Evolutionary conservation across 2,888 invertebrate genomes (phyloP).

Genomic region (Unio pictorum): DNA sequence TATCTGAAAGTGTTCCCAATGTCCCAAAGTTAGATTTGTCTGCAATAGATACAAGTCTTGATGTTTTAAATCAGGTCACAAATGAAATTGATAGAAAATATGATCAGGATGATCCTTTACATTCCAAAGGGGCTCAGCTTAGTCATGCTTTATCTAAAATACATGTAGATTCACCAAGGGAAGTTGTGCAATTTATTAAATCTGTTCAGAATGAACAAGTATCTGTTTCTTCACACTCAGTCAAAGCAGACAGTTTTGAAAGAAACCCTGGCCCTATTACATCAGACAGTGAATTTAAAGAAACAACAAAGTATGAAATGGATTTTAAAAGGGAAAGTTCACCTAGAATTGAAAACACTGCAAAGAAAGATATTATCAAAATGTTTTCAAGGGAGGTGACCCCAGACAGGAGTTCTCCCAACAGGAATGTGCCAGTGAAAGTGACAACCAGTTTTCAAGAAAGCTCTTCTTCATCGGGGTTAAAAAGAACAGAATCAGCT

Average conservation of each 20-base stretch:
- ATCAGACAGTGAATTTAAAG: not conserved
- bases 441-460: conserved; percentile 13
- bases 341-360: not conserved
- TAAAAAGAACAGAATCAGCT: conserved; percentile 41
- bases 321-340: not conserved
- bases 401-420: conserved; percentile 26
- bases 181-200: conserved; percentile 43
- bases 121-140: conserved; percentile 11
- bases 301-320: not conserved
- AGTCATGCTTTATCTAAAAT: conserved; percentile 23
- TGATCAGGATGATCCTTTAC: conserved; percentile 2
- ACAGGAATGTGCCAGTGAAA: conserved; percentile 29
- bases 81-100: conserved; percentile 29
- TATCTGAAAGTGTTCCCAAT: conserved; percentile 11
- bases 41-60: conserved; percentile 46
- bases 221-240: not conserved
- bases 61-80: conserved; percentile 32
- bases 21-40: conserved; percentile 32
- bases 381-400: conserved; percentile 32
- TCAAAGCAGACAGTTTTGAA: not conserved
- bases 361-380: conserved; percentile 9
- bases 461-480: not conserved
- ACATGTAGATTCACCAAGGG: conserved; percentile 28
- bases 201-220: conserved; percentile 28
- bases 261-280: not conserved